These are phyloP conservation scores for Aldabrachelys gigantea DNA, from an alignment of 2,113 vertebrate species.

Conservation along the genomic window DNA sequence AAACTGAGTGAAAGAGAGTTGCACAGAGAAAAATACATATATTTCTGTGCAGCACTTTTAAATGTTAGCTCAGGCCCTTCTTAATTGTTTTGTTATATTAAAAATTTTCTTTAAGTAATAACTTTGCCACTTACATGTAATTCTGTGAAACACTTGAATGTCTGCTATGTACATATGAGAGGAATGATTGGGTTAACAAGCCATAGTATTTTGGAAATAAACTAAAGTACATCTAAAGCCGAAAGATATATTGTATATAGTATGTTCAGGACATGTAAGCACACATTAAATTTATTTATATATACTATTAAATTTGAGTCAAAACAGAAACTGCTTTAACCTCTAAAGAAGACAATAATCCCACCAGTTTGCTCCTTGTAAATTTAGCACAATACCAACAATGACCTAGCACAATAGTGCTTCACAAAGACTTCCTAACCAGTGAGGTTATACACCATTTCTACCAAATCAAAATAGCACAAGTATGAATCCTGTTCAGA, in stretches of 20 bases:
- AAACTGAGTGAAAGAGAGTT: neutral
- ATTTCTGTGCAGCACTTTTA: neutral
- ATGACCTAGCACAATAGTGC: neutral
- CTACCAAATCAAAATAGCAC: neutral
- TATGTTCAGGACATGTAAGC: neutral
- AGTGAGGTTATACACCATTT: neutral
- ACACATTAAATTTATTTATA: neutral
- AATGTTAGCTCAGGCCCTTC: neutral
- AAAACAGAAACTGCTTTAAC: neutral
- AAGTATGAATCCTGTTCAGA: conserved; percentile 48
- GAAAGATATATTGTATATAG: neutral
- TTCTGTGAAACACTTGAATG: neutral
- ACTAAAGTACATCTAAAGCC: neutral
- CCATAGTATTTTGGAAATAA: neutral
- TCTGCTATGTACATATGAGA: neutral
- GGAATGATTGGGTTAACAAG: neutral
- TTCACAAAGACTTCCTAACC: conserved; percentile 25
- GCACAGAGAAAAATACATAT: neutral
- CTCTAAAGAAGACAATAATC: neutral
- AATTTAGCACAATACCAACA: neutral
- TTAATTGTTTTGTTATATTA: neutral
- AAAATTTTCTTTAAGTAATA: neutral
- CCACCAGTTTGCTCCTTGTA: neutral
- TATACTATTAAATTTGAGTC: neutral
- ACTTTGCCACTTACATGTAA: neutral